These are phyloP conservation scores for Marcusenius ussheri DNA, from an alignment of 2,113 vertebrate species.

Conservation along the genomic window DNA sequence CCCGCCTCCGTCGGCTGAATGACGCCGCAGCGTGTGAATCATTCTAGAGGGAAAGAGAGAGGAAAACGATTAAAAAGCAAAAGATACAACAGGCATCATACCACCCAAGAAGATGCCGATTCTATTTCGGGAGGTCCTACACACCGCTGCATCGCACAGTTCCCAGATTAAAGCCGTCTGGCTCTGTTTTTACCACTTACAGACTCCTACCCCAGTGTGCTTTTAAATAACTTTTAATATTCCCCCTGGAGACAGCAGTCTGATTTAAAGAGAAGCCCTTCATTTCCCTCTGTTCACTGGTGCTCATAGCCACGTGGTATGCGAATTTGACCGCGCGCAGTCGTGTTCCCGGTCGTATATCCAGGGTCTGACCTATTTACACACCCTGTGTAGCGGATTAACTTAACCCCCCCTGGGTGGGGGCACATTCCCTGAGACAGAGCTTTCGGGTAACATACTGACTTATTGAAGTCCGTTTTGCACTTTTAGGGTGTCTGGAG, in stretches of 20 bases:
- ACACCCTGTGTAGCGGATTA: background rate
- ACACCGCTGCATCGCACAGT: background rate
- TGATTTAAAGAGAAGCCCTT: background rate
- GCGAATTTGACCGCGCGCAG: background rate
- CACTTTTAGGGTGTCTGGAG: background rate
- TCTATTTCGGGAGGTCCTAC: background rate
- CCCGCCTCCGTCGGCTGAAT: background rate
- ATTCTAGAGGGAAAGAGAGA: background rate
- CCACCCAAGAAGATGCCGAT: background rate
- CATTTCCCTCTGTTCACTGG: background rate
- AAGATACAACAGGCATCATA: background rate
- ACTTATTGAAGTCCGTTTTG: background rate
- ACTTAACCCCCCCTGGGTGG: background rate
- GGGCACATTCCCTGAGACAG: background rate
- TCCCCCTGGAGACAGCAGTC: background rate
- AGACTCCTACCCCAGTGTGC: background rate
- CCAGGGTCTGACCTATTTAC: background rate
- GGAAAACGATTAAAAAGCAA: background rate
- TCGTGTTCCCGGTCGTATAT: background rate
- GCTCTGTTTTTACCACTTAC: background rate
- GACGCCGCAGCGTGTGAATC: background rate
- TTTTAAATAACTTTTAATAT: slow-evolving; percentile 6
- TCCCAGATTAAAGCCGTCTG: slow-evolving; percentile 2
- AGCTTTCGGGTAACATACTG: background rate
- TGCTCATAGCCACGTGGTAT: background rate